Base-by-base conservation (phyloP, 2,113 vertebrate species). In the Grallaria varia region DNA sequence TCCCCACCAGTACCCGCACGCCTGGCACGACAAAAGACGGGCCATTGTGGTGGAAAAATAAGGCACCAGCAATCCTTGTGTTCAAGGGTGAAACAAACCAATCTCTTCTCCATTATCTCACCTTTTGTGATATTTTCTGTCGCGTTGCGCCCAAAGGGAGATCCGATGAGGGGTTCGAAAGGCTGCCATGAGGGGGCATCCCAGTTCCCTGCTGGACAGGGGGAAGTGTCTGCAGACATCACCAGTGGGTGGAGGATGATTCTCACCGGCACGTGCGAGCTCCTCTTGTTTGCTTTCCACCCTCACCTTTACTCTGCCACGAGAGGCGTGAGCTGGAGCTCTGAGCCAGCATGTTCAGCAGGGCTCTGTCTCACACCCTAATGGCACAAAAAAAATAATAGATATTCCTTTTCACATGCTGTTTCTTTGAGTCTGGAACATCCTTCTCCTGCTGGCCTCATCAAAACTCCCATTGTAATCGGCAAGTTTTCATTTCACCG, bases 401-500 rank as follows among this genome's bases (percentile, higher is more conserved):
- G 80, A 45, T 94, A 84, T 18, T 79, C 33, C 81, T 69, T 73
- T 92, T 90, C 93, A 89, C 47, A 52, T 42, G 60, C 68, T 81
- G 56, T 87, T 95, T 90, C 84, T 89, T 84, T 0, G 0, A 64
- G 80, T 56, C 80, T 80, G 69, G 73, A 95, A 25, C 64, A 84
- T 92, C 91, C 86, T 58, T 71, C 84, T 95, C 91, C 91, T 95
- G 91, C 89, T 91, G 89, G 87, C 91, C 91, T 96, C 95, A 95
- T 96, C 96, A 93, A 95, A 95, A 89, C 66, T 94, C 84, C 66
- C 28, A 7, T 9, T 79, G 78, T 96, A 96, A 94, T 83, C 82
- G 95, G 81, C 89, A 95, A 96, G 91, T 95, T 97, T 95, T 95
- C 91, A 91, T 96, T 97, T 96, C 74, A 84, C 89, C 66, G 78